Conservation (phyloP, 2,888 invertebrate genomes). For the Drosophila stalkeri region DNA sequence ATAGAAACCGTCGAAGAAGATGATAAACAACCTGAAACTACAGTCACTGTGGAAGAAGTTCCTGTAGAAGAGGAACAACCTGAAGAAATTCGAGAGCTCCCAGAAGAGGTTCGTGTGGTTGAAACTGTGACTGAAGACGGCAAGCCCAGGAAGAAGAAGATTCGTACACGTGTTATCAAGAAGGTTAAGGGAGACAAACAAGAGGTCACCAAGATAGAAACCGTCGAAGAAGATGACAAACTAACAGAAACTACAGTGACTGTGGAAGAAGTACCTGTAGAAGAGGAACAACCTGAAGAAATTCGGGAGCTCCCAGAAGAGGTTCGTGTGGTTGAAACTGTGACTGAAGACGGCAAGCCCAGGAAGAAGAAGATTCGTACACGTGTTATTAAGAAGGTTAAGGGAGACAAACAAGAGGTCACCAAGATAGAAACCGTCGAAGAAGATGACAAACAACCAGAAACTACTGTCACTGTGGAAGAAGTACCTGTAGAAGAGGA, state of each 20-base stretch:
- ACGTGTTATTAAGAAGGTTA: slow-evolving; percentile 44
- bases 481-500: slow-evolving; percentile 20
- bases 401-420: slow-evolving; percentile 47
- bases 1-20: slow-evolving; percentile 32
- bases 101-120: slow-evolving; percentile 29
- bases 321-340: slow-evolving; percentile 32
- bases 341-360: slow-evolving; percentile 36
- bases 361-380: slow-evolving; percentile 47
- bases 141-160: slow-evolving; percentile 38
- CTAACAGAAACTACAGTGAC: slow-evolving; percentile 31
- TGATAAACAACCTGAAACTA: slow-evolving; percentile 29
- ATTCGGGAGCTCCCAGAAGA: slow-evolving; percentile 39
- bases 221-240: slow-evolving; percentile 39
- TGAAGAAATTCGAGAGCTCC: slow-evolving; percentile 27
- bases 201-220: slow-evolving; percentile 44
- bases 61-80: slow-evolving; percentile 9
- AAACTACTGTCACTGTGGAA: slow-evolving; percentile 38
- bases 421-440: slow-evolving; percentile 47
- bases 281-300: slow-evolving; percentile 20
- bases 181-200: slow-evolving; percentile 46
- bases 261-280: slow-evolving; percentile 20
- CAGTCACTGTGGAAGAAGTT: slow-evolving; percentile 21
- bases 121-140: slow-evolving; percentile 30
- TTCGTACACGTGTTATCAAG: slow-evolving; percentile 41
- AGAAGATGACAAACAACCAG: slow-evolving; percentile 39